Conservation (phyloP, 1,140 invertebrate species). For the Charaxes varanes region DNA sequence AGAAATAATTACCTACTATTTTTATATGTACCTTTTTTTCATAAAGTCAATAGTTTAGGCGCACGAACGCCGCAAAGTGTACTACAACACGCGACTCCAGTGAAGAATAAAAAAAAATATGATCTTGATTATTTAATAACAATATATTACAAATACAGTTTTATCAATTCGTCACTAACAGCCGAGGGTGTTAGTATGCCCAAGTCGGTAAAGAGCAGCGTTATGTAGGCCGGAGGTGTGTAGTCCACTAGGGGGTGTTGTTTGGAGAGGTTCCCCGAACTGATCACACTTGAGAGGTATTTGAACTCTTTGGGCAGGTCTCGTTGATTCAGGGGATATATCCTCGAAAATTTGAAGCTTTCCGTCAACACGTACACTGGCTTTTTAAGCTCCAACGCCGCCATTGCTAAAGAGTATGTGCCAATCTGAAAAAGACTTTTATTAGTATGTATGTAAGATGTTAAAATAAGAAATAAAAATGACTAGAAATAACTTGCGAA, state of each 20-base stretch:
- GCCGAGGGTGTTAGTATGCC: constrained; percentile 96
- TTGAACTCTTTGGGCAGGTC: constrained; percentile 95
- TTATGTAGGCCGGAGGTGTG: constrained; percentile 95
- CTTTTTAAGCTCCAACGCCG: constrained; percentile 94
- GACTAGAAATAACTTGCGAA: too few species aligned
- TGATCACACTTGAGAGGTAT: constrained; percentile 80
- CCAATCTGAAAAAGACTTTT: constrained; percentile 88
- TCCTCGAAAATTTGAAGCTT: constrained; percentile 96
- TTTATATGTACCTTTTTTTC: too few species aligned
- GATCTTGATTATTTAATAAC: background rate
- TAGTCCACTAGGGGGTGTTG: constrained; percentile 96
- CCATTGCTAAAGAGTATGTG: constrained; percentile 92
- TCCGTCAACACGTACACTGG: constrained; percentile 97
- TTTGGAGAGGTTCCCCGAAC: constrained; percentile 76
- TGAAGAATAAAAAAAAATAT: too few species aligned
- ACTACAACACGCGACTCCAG: too few species aligned
- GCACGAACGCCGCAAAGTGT: too few species aligned
- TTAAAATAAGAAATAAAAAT: too few species aligned
- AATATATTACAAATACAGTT: constrained; percentile 88
- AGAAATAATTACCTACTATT: constrained; percentile 3
- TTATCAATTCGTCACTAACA: constrained; percentile 97
- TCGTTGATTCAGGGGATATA: constrained; percentile 94
- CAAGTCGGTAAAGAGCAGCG: constrained; percentile 94
- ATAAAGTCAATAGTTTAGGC: too few species aligned
- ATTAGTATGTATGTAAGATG: too few species aligned